A percentile compares a stretch with the other conserved stretches of the same genome.
These are phyloP conservation scores for Otolemur crassicaudatus DNA, from an alignment of 2,797 vertebrate genomes.

Conservation along the genomic window DNA sequence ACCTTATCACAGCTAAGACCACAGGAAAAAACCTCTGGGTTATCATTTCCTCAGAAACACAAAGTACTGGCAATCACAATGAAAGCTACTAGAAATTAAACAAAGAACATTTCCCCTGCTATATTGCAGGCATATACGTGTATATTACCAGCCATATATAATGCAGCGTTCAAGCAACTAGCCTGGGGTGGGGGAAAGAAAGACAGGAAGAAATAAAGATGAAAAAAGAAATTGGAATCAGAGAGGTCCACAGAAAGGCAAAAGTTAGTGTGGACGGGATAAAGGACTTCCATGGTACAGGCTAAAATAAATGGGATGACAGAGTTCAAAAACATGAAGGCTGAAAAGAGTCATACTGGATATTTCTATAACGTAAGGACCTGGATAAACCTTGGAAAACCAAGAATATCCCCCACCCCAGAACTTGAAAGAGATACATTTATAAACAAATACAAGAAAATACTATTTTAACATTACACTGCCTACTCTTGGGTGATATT, in stretches of 20 bases:
- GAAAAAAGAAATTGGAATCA: not conserved
- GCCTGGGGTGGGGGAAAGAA: not conserved
- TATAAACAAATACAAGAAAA: not conserved
- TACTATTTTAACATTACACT: not conserved
- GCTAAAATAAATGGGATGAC: not conserved
- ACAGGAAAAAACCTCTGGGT: not conserved
- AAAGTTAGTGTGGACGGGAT: not conserved
- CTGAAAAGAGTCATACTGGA: not conserved
- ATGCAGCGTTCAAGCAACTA: not conserved
- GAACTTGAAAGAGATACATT: not conserved
- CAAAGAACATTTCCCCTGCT: not conserved
- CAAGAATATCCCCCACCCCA: not conserved
- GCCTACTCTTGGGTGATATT: not conserved
- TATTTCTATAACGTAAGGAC: not conserved
- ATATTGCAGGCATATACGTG: not conserved
- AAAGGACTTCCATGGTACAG: not conserved
- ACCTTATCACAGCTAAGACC: not conserved
- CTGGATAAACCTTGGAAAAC: conserved; percentile 14
- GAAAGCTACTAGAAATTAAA: not conserved
- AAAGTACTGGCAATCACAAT: not conserved
- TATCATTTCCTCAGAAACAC: not conserved
- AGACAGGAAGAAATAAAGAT: not conserved
- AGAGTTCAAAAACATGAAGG: not conserved
- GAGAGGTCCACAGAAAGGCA: not conserved
- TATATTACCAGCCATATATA: not conserved